Percentiles rank a stretch among this genome's conserved stretches.
Evolutionary conservation across 92 coral and sea anemone genomes (phyloP).

Genomic region (Bergia puertoricense): DNA sequence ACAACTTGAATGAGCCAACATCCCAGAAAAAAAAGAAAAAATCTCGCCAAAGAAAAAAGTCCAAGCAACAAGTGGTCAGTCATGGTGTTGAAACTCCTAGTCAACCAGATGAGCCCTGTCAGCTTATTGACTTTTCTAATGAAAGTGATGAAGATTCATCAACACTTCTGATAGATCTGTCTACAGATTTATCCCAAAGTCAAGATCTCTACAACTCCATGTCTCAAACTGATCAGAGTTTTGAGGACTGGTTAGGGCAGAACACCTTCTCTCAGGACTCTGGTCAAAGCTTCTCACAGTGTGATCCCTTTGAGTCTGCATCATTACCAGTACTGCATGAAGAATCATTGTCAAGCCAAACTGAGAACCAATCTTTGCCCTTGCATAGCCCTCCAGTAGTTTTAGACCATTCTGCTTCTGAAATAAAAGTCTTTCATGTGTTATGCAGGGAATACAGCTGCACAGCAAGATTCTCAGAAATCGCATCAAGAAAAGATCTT

Average conservation of each 20-base stretch:
- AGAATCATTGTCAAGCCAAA: neutral
- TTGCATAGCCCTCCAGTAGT: neutral
- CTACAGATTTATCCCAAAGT: constrained; percentile 13
- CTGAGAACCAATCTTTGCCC: neutral
- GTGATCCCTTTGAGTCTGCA: constrained; percentile 7
- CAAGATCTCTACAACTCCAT: neutral
- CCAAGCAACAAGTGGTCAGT: neutral
- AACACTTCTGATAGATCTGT: constrained; percentile 23
- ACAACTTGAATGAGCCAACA: neutral
- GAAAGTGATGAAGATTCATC: constrained; percentile 32
- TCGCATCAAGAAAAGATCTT: constrained; percentile 45
- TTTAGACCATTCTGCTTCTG: neutral
- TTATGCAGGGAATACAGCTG: constrained; percentile 53
- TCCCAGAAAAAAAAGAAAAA: neutral
- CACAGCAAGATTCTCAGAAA: constrained; percentile 37
- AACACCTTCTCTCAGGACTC: constrained; percentile 17
- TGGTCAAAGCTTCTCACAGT: constrained; percentile 18
- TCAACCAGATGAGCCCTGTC: neutral
- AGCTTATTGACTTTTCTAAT: constrained; percentile 33
- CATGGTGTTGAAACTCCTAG: neutral
- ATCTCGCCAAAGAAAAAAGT: neutral
- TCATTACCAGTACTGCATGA: neutral
- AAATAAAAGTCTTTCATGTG: constrained; percentile 55
- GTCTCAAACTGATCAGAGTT: neutral
- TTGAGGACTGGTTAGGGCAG: neutral